Base-by-base conservation (phyloP, 2,113 vertebrate genomes). In the Polyodon spathula region DNA sequence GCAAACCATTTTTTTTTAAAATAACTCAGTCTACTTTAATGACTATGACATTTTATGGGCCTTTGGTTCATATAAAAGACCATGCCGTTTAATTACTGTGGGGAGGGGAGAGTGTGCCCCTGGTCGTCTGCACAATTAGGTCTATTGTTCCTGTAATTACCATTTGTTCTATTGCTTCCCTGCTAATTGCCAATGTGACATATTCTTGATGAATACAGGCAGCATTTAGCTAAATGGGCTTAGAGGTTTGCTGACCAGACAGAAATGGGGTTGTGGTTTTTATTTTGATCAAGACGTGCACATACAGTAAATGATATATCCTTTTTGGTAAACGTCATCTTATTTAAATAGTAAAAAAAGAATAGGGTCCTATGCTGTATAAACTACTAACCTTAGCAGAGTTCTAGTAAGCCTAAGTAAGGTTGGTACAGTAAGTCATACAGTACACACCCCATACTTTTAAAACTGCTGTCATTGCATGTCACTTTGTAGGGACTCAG, bases 201-300 rank as follows among this genome's bases (percentile, higher is more conserved):
- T 78, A 82, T 79, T 66, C 74, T 48, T 60, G 68, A 61, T 67
- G 74, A 73, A 73, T 62, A 57, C 6, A 6, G 11, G 69, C 75
- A 73, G 59, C 57, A 68, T 48, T 59, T 76, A 40, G 67, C 68
- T 59, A 73, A 66, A 59, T 65, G 73, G 71, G 71, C 66, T 46
- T 12, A 64, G 62, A 51, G 66, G 48, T 40, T 69, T 78, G 71
- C 17, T 72, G 63, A 75, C 66, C 66, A 65, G 63, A 65, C 54
- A 54, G 63, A 74, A 54, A 9, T 7, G 6, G 53, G 12, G 12
- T 54, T 16, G 5, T 15, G 16, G 9, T 54, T 54, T 10, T 54
- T 54, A 54, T 44, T 44, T 44, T 44, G 43, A 7, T 8, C 43
- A 6, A 54, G 17, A 10, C 11, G 11, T 50, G 46, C 7, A 50